A percentile compares a stretch with the other conserved stretches of the same genome.
Conservation (phyloP, 2,113 vertebrate species). For the Pithys albifrons region DNA sequence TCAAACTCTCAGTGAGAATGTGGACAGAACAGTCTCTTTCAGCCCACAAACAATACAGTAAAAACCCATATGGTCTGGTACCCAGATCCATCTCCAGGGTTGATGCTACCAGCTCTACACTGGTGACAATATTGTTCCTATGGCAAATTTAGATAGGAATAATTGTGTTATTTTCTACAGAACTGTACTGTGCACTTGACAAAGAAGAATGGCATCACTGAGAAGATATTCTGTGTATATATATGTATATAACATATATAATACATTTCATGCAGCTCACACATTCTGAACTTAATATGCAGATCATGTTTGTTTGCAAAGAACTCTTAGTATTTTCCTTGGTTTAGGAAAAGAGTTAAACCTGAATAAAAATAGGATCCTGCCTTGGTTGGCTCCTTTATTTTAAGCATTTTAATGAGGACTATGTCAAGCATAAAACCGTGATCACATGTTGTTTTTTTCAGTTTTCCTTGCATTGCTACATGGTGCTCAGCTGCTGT, state of each 20-base stretch:
- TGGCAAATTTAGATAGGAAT: neutral
- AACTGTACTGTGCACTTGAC: neutral
- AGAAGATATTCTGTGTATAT: neutral
- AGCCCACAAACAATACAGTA: neutral
- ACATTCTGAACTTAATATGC: neutral
- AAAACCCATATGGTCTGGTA: rapidly evolving
- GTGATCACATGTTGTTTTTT: neutral
- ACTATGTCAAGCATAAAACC: neutral
- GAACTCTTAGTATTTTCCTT: neutral
- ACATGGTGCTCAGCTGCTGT: neutral
- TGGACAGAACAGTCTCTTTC: neutral
- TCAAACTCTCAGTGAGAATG: rapidly evolving
- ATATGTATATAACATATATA: neutral
- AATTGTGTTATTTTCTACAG: neutral
- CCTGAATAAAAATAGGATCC: neutral
- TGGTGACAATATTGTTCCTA: neutral
- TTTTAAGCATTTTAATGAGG: neutral
- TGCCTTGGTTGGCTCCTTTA: neutral
- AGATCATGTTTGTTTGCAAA: neutral
- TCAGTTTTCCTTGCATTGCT: neutral
- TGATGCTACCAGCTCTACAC: neutral
- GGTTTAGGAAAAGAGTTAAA: neutral
- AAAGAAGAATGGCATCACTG: neutral
- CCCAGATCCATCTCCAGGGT: neutral
- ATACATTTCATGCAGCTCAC: neutral